Conservation (phyloP, 2,888 invertebrate genomes). For the Halictus ligatus region DNA sequence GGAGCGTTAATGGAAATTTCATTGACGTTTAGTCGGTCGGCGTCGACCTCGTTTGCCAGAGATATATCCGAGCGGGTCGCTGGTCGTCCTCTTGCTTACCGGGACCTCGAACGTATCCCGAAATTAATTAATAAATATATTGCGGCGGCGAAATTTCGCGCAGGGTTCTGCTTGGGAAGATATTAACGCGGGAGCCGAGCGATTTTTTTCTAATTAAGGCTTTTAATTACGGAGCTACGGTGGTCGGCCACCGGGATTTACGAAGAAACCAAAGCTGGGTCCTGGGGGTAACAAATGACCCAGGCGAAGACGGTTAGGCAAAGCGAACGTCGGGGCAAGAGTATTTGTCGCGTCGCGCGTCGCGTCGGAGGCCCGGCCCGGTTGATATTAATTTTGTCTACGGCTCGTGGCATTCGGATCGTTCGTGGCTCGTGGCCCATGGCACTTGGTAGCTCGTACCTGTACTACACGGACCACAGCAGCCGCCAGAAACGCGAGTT, state of each 20-base stretch:
- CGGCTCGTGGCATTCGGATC: neutral
- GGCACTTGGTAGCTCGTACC: neutral
- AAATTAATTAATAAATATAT: neutral
- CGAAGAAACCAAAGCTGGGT: neutral
- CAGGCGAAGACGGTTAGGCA: neutral
- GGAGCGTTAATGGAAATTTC: neutral
- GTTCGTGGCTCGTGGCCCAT: neutral
- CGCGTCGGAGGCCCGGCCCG: neutral
- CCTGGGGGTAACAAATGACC: neutral
- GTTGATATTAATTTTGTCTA: constrained; percentile 1
- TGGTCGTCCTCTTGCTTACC: neutral
- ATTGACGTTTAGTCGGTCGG: neutral
- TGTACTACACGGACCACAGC: neutral
- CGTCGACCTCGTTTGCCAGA: neutral
- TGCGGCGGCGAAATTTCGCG: neutral
- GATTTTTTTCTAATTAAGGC: constrained; percentile 49
- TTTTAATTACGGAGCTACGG: constrained; percentile 34
- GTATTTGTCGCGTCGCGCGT: neutral
- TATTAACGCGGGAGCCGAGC: neutral
- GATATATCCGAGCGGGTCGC: neutral
- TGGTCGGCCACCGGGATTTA: neutral
- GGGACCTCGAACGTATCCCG: neutral
- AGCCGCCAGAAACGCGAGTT: neutral
- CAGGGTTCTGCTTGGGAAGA: neutral
- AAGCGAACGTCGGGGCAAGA: neutral